These are phyloP conservation scores for Philereme vetulata DNA, from an alignment of 2,888 invertebrate species.

Conservation along the genomic window DNA sequence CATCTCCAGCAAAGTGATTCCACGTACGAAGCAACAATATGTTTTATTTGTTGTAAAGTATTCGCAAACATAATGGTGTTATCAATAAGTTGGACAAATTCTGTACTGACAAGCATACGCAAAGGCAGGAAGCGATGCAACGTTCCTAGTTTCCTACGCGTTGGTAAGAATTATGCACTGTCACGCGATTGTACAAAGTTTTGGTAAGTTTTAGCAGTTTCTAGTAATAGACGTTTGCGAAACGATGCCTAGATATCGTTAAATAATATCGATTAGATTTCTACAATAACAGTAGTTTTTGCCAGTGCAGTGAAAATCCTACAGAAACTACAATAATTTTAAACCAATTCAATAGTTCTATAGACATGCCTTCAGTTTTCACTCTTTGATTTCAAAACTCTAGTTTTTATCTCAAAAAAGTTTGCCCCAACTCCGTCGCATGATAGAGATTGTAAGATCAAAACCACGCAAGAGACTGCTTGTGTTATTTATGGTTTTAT, in stretches of 20 bases:
- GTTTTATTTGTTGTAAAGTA: slow-evolving; percentile 34
- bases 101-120: not conserved
- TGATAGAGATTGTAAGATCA: no score
- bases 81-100: slow-evolving; percentile 13
- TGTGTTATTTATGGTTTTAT: no score
- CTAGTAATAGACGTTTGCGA: slow-evolving; percentile 45
- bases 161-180: slow-evolving; percentile 49
- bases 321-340: no score
- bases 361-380: not conserved
- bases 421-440: no score
- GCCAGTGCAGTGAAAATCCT: slow-evolving; percentile 21
- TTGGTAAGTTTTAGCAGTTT: slow-evolving; percentile 44
- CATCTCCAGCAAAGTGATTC: slow-evolving; percentile 27
- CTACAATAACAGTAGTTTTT: slow-evolving; percentile 17
- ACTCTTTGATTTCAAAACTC: no score
- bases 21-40: slow-evolving; percentile 30
- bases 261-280: slow-evolving; percentile 38
- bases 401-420: no score
- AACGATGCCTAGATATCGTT: slow-evolving; percentile 46
- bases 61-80: slow-evolving; percentile 26
- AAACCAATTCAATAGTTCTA: no score
- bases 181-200: slow-evolving; percentile 64
- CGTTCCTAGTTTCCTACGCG: slow-evolving; percentile 20
- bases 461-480: no score
- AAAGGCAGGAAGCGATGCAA: slow-evolving; percentile 57